Evolutionary conservation across 2,113 vertebrate genomes (phyloP), one percentile per base, ranked within the genome.

Genomic region (Ceyx melanurus): DNA sequence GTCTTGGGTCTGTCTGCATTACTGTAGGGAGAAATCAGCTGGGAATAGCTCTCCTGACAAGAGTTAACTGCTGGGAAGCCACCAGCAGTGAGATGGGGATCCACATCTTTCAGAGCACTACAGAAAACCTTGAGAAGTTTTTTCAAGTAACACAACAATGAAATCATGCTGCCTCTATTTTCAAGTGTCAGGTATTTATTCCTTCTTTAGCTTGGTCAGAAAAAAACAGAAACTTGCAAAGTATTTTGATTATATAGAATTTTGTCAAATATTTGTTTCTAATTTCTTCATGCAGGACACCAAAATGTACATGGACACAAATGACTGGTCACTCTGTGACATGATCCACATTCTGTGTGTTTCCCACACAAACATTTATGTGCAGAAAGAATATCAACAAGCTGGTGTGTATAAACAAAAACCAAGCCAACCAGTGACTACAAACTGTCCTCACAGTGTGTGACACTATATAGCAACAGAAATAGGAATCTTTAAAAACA

Each of bases 401-500:
- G 29, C 42, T 76, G 40, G 57, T 87, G 29, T 6, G 68, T 75
- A 83, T 77, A 48, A 91, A 86, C 73, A 93, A 72, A 78, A 90
- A 84, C 33, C 45, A 90, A 89, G 64, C 17, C 77, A 78, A 64
- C 81, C 46, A 85, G 84, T 64, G 1, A 66, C 46, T 74, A 37
- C 45, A 94, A 88, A 83, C 75, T 56, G 13, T 82, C 67, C 45
- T 13, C 61, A 37, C 35, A 76, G 18, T 4, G 37, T 22, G 53
- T n/a, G 45, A 31, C 42, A 25, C 43, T 89, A 37, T 37, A 37
- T 11, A 94, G 93, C 89, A 96, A 86, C 83, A 95, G 92, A 92
- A 96, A 96, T 20, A 96, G 62, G 72, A 95, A 95, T 77, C 88
- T 95, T 91, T 86, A 92, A 86, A 95, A 94, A 87, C 83, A 96